Percentiles rank a stretch among this genome's conserved stretches.
Evolutionary conservation across 2,797 vertebrate genomes (phyloP).

Genomic region (Amazona finschi): DNA sequence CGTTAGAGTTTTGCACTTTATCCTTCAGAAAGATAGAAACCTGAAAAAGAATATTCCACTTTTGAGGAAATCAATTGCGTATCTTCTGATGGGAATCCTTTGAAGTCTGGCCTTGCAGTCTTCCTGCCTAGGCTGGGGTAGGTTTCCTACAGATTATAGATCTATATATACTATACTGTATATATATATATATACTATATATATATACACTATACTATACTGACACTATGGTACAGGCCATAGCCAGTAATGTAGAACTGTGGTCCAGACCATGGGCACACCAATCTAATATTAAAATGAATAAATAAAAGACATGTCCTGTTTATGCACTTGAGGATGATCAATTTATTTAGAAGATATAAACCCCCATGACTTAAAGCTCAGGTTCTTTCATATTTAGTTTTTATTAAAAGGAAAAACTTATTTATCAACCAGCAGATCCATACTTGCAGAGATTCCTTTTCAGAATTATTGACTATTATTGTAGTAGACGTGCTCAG

Average conservation of each 20-base stretch:
- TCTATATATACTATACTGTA: not conserved
- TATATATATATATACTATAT: not conserved
- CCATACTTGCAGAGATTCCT: not conserved
- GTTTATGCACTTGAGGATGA: not conserved
- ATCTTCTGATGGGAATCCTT: not conserved
- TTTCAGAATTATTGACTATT: not conserved
- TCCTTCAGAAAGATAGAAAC: slow-evolving; percentile 98
- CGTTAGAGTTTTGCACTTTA: slow-evolving; percentile 96
- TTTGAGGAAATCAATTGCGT: accelerated
- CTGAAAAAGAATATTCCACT: slow-evolving; percentile 69
- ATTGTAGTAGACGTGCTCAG: not conserved
- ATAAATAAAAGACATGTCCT: not conserved
- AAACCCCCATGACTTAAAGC: not conserved
- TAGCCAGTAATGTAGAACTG: not conserved
- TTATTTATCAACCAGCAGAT: not conserved
- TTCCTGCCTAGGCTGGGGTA: not conserved
- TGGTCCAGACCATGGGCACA: not conserved
- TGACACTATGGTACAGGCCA: not conserved
- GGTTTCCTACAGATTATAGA: not conserved
- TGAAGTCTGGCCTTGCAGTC: not conserved
- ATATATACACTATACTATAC: not conserved
- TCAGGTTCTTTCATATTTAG: not conserved
- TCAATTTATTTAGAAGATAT: not conserved
- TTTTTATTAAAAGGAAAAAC: not conserved
- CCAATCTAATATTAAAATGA: not conserved